Evolutionary conservation across 92 coral and sea anemone genomes (phyloP).

Genomic region (Parazoanthus swiftii): DNA sequence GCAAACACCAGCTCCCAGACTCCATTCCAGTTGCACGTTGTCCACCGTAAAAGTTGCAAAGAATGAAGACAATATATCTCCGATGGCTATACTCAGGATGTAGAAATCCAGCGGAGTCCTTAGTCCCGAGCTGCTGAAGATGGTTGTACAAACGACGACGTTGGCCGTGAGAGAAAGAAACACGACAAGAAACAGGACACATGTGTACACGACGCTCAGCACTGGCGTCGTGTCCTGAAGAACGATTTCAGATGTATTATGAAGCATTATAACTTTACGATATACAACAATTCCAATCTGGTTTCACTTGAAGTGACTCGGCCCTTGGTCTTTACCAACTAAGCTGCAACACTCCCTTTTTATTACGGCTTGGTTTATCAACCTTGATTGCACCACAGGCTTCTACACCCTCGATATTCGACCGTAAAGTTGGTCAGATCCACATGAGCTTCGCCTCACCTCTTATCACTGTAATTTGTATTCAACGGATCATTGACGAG

Average conservation of each 20-base stretch:
- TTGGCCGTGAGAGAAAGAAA: constrained; percentile 66
- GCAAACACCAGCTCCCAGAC: constrained; percentile 64
- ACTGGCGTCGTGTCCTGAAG: constrained; percentile 34
- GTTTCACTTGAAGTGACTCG: not conserved
- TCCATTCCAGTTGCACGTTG: constrained; percentile 82
- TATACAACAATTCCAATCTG: not conserved
- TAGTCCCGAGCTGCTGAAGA: constrained; percentile 56
- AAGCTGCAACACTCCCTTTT: not conserved
- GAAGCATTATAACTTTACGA: constrained; percentile 13
- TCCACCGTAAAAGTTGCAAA: constrained; percentile 81
- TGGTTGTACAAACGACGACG: constrained; percentile 60
- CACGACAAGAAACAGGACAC: constrained; percentile 51
- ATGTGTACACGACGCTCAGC: constrained; percentile 53
- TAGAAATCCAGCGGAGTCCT: constrained; percentile 57
- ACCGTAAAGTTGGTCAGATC: not conserved
- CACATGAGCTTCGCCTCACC: not conserved
- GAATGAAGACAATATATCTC: constrained; percentile 69
- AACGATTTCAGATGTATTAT: constrained; percentile 10
- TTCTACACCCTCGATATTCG: not conserved
- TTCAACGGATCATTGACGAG: constrained; percentile 8
- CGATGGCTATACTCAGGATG: constrained; percentile 64
- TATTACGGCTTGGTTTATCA: too few relatives aligned
- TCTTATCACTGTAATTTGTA: not conserved
- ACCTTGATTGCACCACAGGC: too few relatives aligned
- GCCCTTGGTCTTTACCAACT: not conserved